Conservation (phyloP, 1,140 invertebrate genomes). For the Hyles vespertilio region DNA sequence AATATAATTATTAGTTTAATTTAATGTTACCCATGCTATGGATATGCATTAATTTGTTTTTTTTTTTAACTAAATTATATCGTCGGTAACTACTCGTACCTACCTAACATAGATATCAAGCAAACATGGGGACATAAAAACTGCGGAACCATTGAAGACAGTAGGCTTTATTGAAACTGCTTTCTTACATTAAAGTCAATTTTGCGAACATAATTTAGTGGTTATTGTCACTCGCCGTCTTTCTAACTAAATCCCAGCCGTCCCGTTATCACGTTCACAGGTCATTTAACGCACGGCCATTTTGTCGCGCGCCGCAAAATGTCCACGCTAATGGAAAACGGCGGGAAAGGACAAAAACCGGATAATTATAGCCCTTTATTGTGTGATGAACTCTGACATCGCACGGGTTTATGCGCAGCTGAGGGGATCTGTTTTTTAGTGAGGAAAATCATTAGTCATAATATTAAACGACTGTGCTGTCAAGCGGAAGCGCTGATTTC, state of each 20-base stretch:
- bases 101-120: too few species aligned
- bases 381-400: slow-evolving; percentile 5
- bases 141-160: too few species aligned
- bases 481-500: background rate
- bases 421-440: background rate
- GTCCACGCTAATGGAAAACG: slow-evolving; percentile 30
- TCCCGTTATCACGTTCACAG: slow-evolving; percentile 33
- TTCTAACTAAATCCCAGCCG: background rate
- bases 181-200: too few species aligned
- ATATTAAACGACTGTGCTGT: background rate
- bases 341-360: slow-evolving; percentile 17
- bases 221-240: too few species aligned
- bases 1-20: too few species aligned
- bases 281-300: slow-evolving; percentile 32
- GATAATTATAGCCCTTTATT: slow-evolving; percentile 9
- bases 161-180: too few species aligned
- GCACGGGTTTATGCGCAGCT: background rate
- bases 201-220: too few species aligned
- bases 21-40: too few species aligned
- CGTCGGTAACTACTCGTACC: too few species aligned
- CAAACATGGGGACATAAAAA: too few species aligned
- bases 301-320: slow-evolving; percentile 30
- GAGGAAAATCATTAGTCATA: background rate
- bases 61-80: too few species aligned
- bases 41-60: too few species aligned